These are phyloP conservation scores for Hirtodrosophila cameraria DNA, from an alignment of 2,888 invertebrate species.

Conservation along the genomic window DNA sequence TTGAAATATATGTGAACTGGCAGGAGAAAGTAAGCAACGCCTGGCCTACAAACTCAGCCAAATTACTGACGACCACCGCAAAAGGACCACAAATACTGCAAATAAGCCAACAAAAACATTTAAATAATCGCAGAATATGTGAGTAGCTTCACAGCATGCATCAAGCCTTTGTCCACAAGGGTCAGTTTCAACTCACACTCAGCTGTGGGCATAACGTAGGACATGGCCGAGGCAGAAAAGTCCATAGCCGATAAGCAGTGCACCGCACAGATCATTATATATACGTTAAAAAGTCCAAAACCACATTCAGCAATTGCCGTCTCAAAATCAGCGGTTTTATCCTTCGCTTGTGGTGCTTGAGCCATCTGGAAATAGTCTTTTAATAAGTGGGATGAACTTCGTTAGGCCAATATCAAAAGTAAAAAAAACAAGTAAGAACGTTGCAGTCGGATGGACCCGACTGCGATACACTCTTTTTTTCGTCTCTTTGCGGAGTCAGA, in stretches of 20 bases:
- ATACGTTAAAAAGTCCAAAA: constrained; percentile 89
- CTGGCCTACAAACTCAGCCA: constrained; percentile 90
- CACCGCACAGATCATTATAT: constrained; percentile 86
- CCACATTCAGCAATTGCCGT: constrained; percentile 88
- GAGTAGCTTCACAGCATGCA: constrained; percentile 86
- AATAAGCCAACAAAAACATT: background rate
- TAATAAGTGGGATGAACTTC: background rate
- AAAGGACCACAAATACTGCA: constrained; percentile 88
- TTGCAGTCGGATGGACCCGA: too few species aligned
- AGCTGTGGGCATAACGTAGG: constrained; percentile 89
- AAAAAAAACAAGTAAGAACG: too few species aligned
- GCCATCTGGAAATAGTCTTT: constrained; percentile 29
- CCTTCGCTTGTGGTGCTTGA: background rate
- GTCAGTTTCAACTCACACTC: constrained; percentile 89
- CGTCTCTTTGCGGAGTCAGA: too few species aligned
- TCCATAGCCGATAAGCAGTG: constrained; percentile 88
- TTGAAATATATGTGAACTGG: constrained; percentile 83
- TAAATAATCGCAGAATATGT: background rate
- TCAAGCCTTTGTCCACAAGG: constrained; percentile 88
- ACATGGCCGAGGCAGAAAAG: constrained; percentile 88
- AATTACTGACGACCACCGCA: constrained; percentile 88
- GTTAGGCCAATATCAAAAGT: background rate
- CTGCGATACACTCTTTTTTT: too few species aligned
- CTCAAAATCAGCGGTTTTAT: constrained; percentile 87
- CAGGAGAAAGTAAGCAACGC: constrained; percentile 89